Percentiles rank a stretch among this genome's conserved stretches.
phyloP scores from a whole-genome alignment of 2,888 invertebrate species.

The Cerastis leucographa region DNA sequence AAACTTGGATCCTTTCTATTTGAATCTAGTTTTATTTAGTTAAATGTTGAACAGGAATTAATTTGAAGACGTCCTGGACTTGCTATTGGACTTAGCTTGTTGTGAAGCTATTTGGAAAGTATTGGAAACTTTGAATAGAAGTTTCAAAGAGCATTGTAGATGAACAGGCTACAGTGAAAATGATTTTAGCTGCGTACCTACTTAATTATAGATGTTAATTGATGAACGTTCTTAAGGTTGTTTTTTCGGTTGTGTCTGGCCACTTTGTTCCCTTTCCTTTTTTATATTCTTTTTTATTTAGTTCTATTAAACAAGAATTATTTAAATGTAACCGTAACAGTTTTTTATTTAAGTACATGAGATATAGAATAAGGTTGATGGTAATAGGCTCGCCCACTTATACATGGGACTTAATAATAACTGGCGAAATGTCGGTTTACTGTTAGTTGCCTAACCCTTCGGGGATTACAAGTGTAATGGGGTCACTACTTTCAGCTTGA shows the following conservation, averaged over 20 bases:
- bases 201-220: background rate
- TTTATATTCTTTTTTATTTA: background rate
- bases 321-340: background rate
- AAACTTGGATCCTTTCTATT: constrained; percentile 54
- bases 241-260: background rate
- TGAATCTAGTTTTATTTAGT: constrained; percentile 60
- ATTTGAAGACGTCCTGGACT: constrained; percentile 48
- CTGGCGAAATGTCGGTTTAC: background rate
- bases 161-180: constrained; percentile 9
- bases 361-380: background rate
- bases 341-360: background rate
- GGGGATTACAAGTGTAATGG: background rate
- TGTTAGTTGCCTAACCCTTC: background rate
- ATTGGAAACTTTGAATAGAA: constrained; percentile 10
- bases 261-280: background rate
- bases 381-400: background rate
- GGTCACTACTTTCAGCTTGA: background rate
- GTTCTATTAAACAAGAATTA: background rate
- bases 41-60: constrained; percentile 55
- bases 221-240: background rate
- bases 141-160: constrained; percentile 10
- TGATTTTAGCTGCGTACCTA: constrained; percentile 1
- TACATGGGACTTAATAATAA: background rate
- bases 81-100: constrained; percentile 28
- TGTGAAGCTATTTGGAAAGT: constrained; percentile 35